phyloP scores from a whole-genome alignment of 2,113 vertebrate genomes.

The Pangasianodon gigas region DNA sequence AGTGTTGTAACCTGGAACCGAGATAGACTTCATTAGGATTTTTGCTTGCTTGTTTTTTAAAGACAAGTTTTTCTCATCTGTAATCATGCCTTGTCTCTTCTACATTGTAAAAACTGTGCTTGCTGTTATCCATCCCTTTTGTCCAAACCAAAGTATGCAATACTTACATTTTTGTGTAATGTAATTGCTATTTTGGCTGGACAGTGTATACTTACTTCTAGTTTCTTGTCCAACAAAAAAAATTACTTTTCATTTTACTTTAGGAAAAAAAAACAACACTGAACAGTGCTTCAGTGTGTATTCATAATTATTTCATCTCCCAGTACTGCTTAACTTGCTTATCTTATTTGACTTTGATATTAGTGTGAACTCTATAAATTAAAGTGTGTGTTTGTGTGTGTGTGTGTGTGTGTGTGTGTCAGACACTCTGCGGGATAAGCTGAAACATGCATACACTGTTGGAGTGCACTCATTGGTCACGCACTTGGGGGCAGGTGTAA shows the following conservation, averaged over 20 bases:
- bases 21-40: neutral
- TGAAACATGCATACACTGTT: constrained; percentile 81
- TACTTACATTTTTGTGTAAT: neutral
- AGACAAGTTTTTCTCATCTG: neutral
- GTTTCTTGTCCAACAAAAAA: neutral
- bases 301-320: neutral
- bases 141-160: neutral
- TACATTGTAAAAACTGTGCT: neutral
- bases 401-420: constrained; percentile 33
- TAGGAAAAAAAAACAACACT: neutral
- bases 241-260: neutral
- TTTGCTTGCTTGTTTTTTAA: neutral
- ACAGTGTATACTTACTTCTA: neutral
- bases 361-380: neutral
- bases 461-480: constrained; percentile 82
- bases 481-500: constrained; percentile 68
- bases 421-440: constrained; percentile 84
- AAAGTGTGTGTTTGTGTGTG: constrained; percentile 22
- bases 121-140: neutral
- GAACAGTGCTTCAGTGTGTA: neutral
- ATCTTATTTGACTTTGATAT: neutral
- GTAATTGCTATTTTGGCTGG: neutral
- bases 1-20: neutral
- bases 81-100: neutral
- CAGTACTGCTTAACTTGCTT: neutral